phyloP scores from a whole-genome alignment of 1,140 invertebrate species.

The Cepaea nemoralis region DNA sequence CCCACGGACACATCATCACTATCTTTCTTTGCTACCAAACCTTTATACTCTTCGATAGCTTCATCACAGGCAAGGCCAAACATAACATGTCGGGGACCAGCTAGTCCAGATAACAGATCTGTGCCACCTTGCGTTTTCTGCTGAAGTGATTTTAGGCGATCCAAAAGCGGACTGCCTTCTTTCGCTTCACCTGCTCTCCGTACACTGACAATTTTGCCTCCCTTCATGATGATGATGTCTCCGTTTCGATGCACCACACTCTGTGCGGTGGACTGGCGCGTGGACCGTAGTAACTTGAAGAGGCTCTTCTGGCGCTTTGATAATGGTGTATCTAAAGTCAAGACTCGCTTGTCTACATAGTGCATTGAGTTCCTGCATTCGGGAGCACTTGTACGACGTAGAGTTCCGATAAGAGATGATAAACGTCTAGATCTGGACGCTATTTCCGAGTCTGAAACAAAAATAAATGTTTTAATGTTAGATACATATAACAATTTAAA shows the following conservation, averaged over 20 bases:
- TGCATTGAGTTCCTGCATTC: neutral
- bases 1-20: neutral
- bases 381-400: neutral
- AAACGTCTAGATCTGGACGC: neutral
- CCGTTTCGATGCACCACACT: conserved; percentile 65
- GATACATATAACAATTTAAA: no score
- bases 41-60: neutral
- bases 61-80: neutral
- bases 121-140: neutral
- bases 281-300: conserved; percentile 45
- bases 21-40: neutral
- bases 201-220: neutral
- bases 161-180: neutral
- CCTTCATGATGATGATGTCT: conserved; percentile 63
- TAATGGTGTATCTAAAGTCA: neutral
- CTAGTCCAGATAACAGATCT: neutral
- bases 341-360: neutral
- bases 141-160: neutral
- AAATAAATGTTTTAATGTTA: no score
- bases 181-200: neutral
- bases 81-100: neutral
- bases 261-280: conserved; percentile 56
- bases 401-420: neutral
- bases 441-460: neutral
- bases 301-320: conserved; percentile 38